phyloP scores from a whole-genome alignment of 2,888 invertebrate genomes.

The Eupsilia transversa region DNA sequence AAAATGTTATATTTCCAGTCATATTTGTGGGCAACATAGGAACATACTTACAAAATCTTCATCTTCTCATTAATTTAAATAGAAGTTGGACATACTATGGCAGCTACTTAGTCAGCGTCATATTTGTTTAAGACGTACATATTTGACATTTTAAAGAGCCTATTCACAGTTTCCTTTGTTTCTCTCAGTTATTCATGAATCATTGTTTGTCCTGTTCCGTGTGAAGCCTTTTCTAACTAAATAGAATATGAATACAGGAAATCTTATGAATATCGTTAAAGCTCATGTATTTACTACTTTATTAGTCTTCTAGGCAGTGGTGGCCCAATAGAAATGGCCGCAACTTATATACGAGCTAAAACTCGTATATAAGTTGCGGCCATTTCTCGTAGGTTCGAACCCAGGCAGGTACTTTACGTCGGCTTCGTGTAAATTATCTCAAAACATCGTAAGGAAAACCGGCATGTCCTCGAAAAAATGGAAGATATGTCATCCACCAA shows the following conservation, averaged over 20 bases:
- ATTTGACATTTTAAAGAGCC: constrained; percentile 37
- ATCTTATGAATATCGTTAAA: constrained; percentile 1
- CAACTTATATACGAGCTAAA: too few species aligned
- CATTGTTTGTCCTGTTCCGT: constrained; percentile 54
- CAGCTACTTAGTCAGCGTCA: constrained; percentile 26
- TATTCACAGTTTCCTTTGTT: constrained; percentile 48
- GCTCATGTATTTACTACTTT: neutral
- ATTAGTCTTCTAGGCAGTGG: neutral
- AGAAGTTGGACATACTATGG: constrained; percentile 19
- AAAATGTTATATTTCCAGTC: neutral
- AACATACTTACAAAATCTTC: neutral
- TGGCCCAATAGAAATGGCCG: neutral
- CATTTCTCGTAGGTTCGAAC: too few species aligned
- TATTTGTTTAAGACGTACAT: constrained; percentile 27
- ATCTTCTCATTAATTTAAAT: neutral
- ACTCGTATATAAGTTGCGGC: too few species aligned
- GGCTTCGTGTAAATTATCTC: too few species aligned
- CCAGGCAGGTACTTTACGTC: too few species aligned
- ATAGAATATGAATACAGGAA: constrained; percentile 14
- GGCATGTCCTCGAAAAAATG: too few species aligned
- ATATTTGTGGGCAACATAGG: neutral
- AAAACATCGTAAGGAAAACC: too few species aligned
- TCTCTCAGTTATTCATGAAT: constrained; percentile 54
- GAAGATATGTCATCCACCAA: too few species aligned
- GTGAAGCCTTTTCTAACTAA: constrained; percentile 36